These are phyloP conservation scores for Gambusia affinis DNA, from an alignment of 2,113 vertebrate species.

Conservation along the genomic window DNA sequence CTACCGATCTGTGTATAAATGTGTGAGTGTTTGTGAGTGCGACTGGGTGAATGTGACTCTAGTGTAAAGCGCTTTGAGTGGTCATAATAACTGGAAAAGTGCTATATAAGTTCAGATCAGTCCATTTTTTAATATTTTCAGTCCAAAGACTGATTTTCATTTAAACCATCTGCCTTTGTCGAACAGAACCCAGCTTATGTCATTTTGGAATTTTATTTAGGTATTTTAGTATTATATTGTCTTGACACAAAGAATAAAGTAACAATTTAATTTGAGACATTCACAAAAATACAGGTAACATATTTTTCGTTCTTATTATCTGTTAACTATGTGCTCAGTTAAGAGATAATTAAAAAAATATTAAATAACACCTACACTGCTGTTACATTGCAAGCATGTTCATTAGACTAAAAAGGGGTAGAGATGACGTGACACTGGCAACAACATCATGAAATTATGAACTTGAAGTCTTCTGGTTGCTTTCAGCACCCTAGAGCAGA, in stretches of 20 bases:
- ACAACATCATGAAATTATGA: constrained; percentile 19
- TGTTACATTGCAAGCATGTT: constrained; percentile 7
- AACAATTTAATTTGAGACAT: constrained; percentile 19
- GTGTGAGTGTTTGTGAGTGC: too few relatives aligned
- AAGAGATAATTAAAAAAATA: constrained; percentile 9
- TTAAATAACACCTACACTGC: constrained; percentile 17
- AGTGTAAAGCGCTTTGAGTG: too few relatives aligned
- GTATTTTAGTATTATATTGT: constrained; percentile 1
- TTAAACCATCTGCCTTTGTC: constrained; percentile 30
- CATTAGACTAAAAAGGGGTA: constrained; percentile 10
- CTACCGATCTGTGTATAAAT: too few relatives aligned
- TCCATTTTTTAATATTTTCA: constrained; percentile 18
- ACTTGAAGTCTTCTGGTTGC: constrained; percentile 15
- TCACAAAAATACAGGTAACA: background rate
- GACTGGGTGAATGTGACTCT: too few relatives aligned
- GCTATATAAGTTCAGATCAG: too few relatives aligned
- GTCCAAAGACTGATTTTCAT: constrained; percentile 43
- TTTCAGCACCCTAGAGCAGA: constrained; percentile 6
- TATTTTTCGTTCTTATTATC: constrained; percentile 19
- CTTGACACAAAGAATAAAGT: background rate
- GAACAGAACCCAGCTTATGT: constrained; percentile 18
- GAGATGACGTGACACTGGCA: constrained; percentile 17
- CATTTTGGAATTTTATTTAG: constrained; percentile 33
- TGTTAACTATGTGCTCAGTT: background rate
- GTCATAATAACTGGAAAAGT: too few relatives aligned